Base-by-base conservation (phyloP, 1,140 invertebrate species). In the Hypothenemus hampei region DNA sequence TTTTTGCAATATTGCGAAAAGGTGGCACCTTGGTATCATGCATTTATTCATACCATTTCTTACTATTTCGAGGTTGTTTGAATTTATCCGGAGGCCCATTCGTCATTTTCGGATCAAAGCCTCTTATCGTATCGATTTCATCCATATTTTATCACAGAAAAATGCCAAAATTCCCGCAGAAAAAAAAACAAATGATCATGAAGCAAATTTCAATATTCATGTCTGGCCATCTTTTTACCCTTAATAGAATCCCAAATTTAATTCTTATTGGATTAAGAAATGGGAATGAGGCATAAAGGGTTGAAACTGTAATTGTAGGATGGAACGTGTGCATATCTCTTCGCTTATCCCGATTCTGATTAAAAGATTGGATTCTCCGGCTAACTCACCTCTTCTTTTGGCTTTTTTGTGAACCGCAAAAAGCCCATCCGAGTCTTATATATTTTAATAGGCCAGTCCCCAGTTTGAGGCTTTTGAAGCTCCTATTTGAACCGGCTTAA, bases 261-360 rank as follows among this genome's bases (percentile, higher is more conserved):
- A n/a, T n/a, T n/a, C n/a, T n/a, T n/a, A 39, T 16, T 39, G n/a
- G 18, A 39, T 2, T 16, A 15, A 39, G 1, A 3, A 31, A 31
- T n/a, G n/a, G n/a, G n/a, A n/a, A n/a, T n/a, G n/a, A n/a, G n/a
- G n/a, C n/a, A n/a, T n/a, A n/a, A n/a, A n/a, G n/a, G n/a, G n/a
- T n/a, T n/a, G n/a, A n/a, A n/a, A n/a, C n/a, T 21, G 50, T 45
- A 53, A 53, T 53, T 53, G 45, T 29, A 44, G 50, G 50, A 20
- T 41, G 26, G 15, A 48, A 21, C 46, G 33, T n/a, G 46, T 49
- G 49, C 49, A 41, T 45, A 21, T 37, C 50, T 45, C n/a, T n/a
- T n/a, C n/a, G 40, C 50, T 53, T 45, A 53, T 53, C 50, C 50
- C 41, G 37, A 40, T 53, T 53, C 41, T 53, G 50, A 53, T 53